Evolutionary conservation across 35 echinoderm and acorn worm genomes (phyloP), one percentile per base, ranked within the genome.

Genomic region (Hemicentrotus pulcherrimus): DNA sequence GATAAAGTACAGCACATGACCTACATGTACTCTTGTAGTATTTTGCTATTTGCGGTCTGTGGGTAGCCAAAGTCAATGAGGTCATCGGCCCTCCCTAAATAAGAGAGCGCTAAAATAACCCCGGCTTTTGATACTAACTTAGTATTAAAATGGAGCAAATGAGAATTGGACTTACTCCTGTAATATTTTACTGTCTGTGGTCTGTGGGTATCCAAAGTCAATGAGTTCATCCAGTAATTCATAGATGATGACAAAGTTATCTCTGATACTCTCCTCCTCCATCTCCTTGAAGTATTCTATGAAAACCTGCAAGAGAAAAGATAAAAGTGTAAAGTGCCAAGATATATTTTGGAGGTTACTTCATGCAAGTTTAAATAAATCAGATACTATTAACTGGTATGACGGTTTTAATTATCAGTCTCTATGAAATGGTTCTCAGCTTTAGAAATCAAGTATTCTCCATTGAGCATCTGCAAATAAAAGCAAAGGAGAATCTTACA

Each of bases 161-260:
- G 35, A 41, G 35, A 41, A 41, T 41, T 14, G 52, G 14, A 98
- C 98, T 99, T 95, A 99, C 98, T 99, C 98, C 96, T 99, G 98
- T 78, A 99, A 86, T 87, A 99, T 99, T 95, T 99, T 99, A 58
- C 98, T 96, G 92, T 99, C 98, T 71, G 98, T 99, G 1, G 98
- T 99, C 94, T 99, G 98, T 88, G 98, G 98, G 85, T 99, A 99
- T 1, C 98, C 98, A 98, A 99, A 99, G 94, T 99, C 98, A n/a
- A 99, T 96, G 47, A 99, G 90, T 87, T 99, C 98, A 95, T 99
- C 98, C 70, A 99, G 92, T 31, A 99, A 85, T 55, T 99, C 98
- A 88, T 99, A 99, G 46, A 99, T 98, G 47, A 99, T 92, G 35
- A 99, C 98, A 98, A 99, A 99, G 59, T 99, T 99, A 94, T 99